Conservation (phyloP, 2,797 vertebrate species). For the Mastacembelus armatus region DNA sequence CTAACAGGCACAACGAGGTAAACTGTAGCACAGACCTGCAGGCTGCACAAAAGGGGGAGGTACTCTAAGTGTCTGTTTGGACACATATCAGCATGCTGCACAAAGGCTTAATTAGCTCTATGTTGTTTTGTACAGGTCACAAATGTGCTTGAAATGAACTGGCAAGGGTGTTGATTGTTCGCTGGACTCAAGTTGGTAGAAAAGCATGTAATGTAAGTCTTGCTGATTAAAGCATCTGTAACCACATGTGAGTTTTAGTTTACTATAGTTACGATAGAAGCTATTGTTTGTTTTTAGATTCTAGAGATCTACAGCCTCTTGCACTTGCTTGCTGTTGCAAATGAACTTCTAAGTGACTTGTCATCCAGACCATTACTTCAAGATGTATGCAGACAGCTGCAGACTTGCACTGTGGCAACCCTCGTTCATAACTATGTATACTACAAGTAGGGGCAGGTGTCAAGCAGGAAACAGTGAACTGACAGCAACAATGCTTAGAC, state of each 20-base stretch:
- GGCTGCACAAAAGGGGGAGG: not conserved
- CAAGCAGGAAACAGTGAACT: not conserved
- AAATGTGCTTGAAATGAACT: not conserved
- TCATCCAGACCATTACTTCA: no score
- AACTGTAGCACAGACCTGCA: slow-evolving; percentile 5
- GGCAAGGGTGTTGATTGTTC: not conserved
- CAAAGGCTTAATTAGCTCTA: slow-evolving; percentile 6
- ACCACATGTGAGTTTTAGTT: not conserved
- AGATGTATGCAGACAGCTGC: not conserved
- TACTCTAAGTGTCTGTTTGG: slow-evolving; percentile 6
- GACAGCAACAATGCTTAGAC: no score
- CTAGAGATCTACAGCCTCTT: not conserved
- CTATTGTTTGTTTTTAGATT: not conserved
- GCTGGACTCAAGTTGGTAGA: not conserved
- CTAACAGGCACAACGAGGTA: slow-evolving; percentile 29
- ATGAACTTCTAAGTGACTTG: no score
- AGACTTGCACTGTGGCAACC: not conserved
- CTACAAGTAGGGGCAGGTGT: not conserved
- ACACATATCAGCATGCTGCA: slow-evolving; percentile 15
- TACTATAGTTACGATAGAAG: not conserved
- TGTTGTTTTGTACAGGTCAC: slow-evolving; percentile 4
- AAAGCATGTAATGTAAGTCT: not conserved
- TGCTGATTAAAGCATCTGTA: slow-evolving; percentile 6
- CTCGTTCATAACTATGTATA: not conserved
- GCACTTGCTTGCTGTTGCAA: no score